Evolutionary conservation across 2,888 invertebrate genomes (phyloP).

Genomic region (Drosophila eohydei): DNA sequence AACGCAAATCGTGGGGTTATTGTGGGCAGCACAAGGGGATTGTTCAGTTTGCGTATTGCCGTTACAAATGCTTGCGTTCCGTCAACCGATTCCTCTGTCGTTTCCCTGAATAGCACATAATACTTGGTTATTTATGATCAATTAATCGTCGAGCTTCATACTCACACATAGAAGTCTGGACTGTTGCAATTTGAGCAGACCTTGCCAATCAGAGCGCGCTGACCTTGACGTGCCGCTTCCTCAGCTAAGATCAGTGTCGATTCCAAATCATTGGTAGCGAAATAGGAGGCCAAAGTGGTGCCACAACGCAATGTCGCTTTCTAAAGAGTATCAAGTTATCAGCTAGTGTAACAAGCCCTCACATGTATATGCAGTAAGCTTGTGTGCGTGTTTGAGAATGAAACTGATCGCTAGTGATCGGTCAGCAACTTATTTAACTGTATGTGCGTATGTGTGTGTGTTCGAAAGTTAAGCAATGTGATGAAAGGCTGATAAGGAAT

Average conservation of each 20-base stretch:
- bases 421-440: background rate
- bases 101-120: slow-evolving; percentile 86
- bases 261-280: slow-evolving; percentile 91
- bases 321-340: slow-evolving; percentile 85
- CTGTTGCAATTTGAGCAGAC: slow-evolving; percentile 86
- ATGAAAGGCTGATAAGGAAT: slow-evolving; percentile 37
- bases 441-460: background rate
- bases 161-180: slow-evolving; percentile 83
- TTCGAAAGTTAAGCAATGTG: background rate
- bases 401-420: slow-evolving; percentile 4
- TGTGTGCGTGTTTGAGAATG: background rate
- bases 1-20: slow-evolving; percentile 95
- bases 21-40: slow-evolving; percentile 89
- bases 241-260: slow-evolving; percentile 90
- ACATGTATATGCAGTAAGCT: background rate
- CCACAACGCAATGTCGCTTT: slow-evolving; percentile 90
- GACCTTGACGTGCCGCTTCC: slow-evolving; percentile 88
- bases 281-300: slow-evolving; percentile 96
- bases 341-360: slow-evolving; percentile 13
- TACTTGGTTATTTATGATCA: background rate
- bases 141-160: slow-evolving; percentile 4
- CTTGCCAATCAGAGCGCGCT: slow-evolving; percentile 95
- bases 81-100: slow-evolving; percentile 87
- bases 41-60: slow-evolving; percentile 86
- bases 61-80: slow-evolving; percentile 88